Evolutionary conservation across 2,888 invertebrate genomes (phyloP).

Genomic region (Prosapia bicincta): DNA sequence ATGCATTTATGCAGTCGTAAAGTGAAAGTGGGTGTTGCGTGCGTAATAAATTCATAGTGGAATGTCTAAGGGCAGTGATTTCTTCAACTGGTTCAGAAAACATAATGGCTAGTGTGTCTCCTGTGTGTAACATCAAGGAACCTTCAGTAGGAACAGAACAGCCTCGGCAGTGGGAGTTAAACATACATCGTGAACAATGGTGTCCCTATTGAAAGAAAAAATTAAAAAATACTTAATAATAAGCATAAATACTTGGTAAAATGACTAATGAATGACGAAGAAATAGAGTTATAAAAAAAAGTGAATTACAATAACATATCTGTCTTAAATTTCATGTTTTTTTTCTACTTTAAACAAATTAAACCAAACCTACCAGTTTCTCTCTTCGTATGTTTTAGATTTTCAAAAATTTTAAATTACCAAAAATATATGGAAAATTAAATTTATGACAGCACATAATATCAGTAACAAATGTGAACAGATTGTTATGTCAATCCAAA

Average conservation of each 20-base stretch:
- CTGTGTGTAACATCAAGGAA: slow-evolving; percentile 51
- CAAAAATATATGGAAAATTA: too few species aligned
- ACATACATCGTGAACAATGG: slow-evolving; percentile 57
- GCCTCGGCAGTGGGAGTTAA: slow-evolving; percentile 54
- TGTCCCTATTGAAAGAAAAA: slow-evolving; percentile 48
- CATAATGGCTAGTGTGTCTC: slow-evolving; percentile 53
- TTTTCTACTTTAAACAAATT: too few species aligned
- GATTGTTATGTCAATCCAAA: too few species aligned
- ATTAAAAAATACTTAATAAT: too few species aligned
- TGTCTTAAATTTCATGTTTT: too few species aligned
- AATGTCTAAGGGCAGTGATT: slow-evolving; percentile 48
- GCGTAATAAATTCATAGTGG: slow-evolving; percentile 50
- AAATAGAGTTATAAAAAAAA: slow-evolving; percentile 15
- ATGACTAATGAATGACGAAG: neutral
- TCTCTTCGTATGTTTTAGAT: too few species aligned
- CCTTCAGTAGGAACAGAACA: slow-evolving; percentile 51
- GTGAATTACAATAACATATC: too few species aligned
- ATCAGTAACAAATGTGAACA: too few species aligned
- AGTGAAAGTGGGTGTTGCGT: slow-evolving; percentile 54
- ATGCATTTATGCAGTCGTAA: slow-evolving; percentile 59
- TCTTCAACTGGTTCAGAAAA: slow-evolving; percentile 47
- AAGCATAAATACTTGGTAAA: too few species aligned
- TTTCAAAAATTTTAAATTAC: too few species aligned
- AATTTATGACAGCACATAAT: too few species aligned
- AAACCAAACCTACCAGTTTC: too few species aligned